phyloP scores from a whole-genome alignment of 2,113 vertebrate species.

The Bubo scandiacus region DNA sequence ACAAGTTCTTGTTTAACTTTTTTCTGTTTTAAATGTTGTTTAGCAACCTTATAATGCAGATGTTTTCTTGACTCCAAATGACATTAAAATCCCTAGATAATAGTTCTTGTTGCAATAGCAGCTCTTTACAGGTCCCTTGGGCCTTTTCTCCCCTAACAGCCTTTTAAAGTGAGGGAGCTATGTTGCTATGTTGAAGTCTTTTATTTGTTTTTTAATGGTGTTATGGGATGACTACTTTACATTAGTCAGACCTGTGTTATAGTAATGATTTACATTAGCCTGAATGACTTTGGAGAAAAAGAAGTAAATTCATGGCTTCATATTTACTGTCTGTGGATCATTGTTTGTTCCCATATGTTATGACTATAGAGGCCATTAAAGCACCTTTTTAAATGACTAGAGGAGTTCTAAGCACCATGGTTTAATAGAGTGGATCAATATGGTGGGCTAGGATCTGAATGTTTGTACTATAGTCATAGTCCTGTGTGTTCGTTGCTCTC shows the following conservation, averaged over 20 bases:
- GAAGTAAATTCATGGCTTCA: not conserved
- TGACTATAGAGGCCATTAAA: not conserved
- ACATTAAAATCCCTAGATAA: not conserved
- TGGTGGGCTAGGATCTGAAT: not conserved
- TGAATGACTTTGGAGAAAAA: not conserved
- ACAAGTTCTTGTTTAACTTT: not conserved
- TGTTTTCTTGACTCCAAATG: slow-evolving; percentile 11
- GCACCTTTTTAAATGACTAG: not conserved
- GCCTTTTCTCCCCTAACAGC: not conserved
- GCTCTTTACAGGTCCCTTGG: not conserved
- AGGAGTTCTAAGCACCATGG: not conserved
- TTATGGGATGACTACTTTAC: not conserved
- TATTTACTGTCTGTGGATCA: not conserved
- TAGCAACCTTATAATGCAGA: not conserved
- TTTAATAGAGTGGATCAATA: not conserved
- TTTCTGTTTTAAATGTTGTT: not conserved
- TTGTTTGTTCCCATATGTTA: not conserved
- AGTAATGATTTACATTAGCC: not conserved
- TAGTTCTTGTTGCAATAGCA: not conserved
- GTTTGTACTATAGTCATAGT: rapidly evolving
- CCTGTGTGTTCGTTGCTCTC: not conserved
- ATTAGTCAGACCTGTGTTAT: not conserved
- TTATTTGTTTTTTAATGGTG: not conserved
- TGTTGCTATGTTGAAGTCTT: not conserved
- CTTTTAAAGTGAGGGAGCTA: not conserved